A percentile compares a stretch with the other conserved stretches of the same genome.
Conservation (phyloP, 2,797 vertebrate species). For the Malurus leucopterus region DNA sequence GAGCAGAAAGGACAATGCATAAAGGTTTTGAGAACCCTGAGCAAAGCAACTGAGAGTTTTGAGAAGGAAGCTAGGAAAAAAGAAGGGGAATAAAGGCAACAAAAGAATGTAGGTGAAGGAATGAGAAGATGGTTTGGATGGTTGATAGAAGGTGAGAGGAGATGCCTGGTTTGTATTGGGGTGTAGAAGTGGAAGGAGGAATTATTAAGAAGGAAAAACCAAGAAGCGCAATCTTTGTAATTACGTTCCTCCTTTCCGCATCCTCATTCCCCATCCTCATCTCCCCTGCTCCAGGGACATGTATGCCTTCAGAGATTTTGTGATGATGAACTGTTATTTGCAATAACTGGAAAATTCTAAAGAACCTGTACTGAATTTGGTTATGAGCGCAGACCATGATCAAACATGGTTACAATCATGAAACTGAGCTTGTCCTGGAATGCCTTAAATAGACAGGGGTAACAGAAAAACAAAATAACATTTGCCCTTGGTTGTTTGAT, state of each 20-base stretch:
- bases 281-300: background rate
- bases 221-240: rapidly evolving
- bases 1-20: background rate
- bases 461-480: background rate
- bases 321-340: background rate
- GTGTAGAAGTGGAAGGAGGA: background rate
- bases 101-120: background rate
- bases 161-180: background rate
- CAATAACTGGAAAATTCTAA: background rate
- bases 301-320: background rate
- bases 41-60: background rate
- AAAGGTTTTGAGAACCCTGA: background rate
- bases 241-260: background rate
- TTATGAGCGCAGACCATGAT: background rate
- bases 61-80: background rate
- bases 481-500: background rate
- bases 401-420: background rate
- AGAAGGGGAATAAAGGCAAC: background rate
- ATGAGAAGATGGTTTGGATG: background rate
- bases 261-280: background rate
- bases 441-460: background rate
- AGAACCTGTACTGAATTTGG: background rate
- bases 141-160: background rate
- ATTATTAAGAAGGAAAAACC: background rate
- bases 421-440: background rate